Percentiles rank a stretch among this genome's conserved stretches.
phyloP scores from a whole-genome alignment of 2,797 vertebrate genomes.

The Sebastes vulpes region DNA sequence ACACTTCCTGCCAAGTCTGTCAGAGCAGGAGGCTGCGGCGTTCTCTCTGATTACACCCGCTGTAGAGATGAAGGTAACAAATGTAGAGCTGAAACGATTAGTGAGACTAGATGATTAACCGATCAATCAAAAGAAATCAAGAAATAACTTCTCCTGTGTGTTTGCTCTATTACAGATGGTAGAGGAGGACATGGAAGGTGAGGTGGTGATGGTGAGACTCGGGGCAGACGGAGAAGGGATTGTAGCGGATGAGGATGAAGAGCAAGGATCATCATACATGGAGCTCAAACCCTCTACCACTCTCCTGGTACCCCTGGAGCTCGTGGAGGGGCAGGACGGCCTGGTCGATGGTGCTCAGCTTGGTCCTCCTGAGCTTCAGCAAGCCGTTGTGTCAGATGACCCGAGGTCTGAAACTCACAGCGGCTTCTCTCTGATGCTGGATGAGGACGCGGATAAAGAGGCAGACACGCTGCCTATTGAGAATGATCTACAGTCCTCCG shows the following conservation, averaged over 20 bases:
- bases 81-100: not conserved
- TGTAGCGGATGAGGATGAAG: constrained; percentile 62
- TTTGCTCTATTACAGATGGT: constrained; percentile 65
- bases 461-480: constrained; percentile 17
- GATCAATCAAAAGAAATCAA: not conserved
- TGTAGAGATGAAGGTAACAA: constrained; percentile 74
- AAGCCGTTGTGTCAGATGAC: constrained; percentile 74
- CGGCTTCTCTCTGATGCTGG: constrained; percentile 91
- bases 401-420: constrained; percentile 74
- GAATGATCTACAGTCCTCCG: constrained; percentile 19
- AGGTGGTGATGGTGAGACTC: constrained; percentile 83
- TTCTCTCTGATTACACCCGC: constrained; percentile 74
- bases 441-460: constrained; percentile 83
- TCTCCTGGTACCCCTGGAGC: constrained; percentile 85
- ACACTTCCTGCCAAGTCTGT: constrained; percentile 67
- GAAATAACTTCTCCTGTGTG: not conserved
- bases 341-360: constrained; percentile 75
- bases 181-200: constrained; percentile 74
- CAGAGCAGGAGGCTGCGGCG: constrained; percentile 73
- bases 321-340: constrained; percentile 82
- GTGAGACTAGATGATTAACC: not conserved
- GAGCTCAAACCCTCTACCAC: constrained; percentile 85
- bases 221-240: constrained; percentile 73
- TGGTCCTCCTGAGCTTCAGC: constrained; percentile 68
- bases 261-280: constrained; percentile 74